These are phyloP conservation scores for Brachyptera putata DNA, from an alignment of 2,888 invertebrate genomes.

Conservation along the genomic window DNA sequence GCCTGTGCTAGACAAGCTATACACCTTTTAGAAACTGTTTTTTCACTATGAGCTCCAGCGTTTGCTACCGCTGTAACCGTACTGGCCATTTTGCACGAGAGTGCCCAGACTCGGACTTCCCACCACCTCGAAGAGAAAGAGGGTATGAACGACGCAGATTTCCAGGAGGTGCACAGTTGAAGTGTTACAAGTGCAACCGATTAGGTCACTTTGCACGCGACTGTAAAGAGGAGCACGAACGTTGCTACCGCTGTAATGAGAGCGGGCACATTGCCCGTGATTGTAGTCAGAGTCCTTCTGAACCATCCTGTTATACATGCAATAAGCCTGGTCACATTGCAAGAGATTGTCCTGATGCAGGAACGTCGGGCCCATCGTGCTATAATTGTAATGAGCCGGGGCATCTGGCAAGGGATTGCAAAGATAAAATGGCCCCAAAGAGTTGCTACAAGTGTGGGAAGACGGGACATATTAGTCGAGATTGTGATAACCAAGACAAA, in stretches of 20 bases:
- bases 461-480: slow-evolving; percentile 84
- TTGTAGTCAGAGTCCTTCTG: slow-evolving; percentile 64
- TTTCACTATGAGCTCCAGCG: too few species aligned
- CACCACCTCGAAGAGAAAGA: too few species aligned
- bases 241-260: slow-evolving; percentile 73
- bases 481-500: slow-evolving; percentile 78
- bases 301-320: slow-evolving; percentile 90
- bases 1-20: too few species aligned
- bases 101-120: too few species aligned
- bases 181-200: slow-evolving; percentile 95
- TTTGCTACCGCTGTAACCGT: too few species aligned
- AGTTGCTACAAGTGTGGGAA: slow-evolving; percentile 92
- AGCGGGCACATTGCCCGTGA: slow-evolving; percentile 92
- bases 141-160: too few species aligned
- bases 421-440: slow-evolving; percentile 51
- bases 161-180: too few species aligned
- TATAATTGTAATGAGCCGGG: slow-evolving; percentile 68
- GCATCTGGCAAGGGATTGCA: slow-evolving; percentile 62
- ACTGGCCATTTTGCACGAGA: too few species aligned
- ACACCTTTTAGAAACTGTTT: too few species aligned
- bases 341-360: slow-evolving; percentile 46
- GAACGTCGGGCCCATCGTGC: slow-evolving; percentile 55
- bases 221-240: slow-evolving; percentile 89
- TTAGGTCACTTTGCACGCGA: slow-evolving; percentile 90
- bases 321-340: slow-evolving; percentile 90